These are phyloP conservation scores for Bombus turneri DNA, from an alignment of 1,140 invertebrate species.

Conservation along the genomic window DNA sequence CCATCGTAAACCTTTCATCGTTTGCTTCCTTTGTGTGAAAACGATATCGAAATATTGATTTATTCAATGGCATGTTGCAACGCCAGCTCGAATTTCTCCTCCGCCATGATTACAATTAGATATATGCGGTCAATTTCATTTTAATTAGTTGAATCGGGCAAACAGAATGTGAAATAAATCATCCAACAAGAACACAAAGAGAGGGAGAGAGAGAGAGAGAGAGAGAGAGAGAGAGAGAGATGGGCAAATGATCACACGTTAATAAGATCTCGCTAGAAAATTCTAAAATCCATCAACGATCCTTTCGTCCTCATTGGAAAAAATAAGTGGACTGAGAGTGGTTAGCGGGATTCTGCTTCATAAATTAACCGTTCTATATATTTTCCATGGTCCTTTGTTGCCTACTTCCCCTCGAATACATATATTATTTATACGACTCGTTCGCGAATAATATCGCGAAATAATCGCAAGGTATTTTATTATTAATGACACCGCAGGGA, in stretches of 20 bases:
- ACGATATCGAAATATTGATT: constrained; percentile 42
- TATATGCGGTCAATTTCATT: constrained; percentile 23
- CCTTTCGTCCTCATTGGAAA: background rate
- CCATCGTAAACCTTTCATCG: constrained; percentile 39
- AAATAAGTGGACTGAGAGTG: background rate
- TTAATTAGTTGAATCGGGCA: constrained; percentile 26
- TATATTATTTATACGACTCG: constrained; percentile 35
- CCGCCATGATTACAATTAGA: constrained; percentile 37
- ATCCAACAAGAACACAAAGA: background rate
- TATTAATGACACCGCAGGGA: constrained; percentile 27
- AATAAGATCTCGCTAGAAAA: background rate
- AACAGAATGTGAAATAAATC: constrained; percentile 3
- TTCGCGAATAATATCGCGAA: constrained; percentile 27
- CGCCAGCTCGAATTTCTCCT: background rate
- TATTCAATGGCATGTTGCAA: constrained; percentile 29
- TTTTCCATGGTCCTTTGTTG: background rate
- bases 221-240: background rate
- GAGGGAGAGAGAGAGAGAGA: fast-evolving
- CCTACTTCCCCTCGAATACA: background rate
- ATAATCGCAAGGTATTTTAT: constrained; percentile 45
- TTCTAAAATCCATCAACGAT: background rate
- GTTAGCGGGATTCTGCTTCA: background rate
- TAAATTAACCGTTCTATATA: constrained; percentile 13
- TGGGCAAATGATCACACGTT: background rate
- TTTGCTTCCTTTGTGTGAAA: constrained; percentile 37